These are phyloP conservation scores for Enteromius trimaculatus DNA, from an alignment of 2,797 vertebrate genomes.

Conservation along the genomic window DNA sequence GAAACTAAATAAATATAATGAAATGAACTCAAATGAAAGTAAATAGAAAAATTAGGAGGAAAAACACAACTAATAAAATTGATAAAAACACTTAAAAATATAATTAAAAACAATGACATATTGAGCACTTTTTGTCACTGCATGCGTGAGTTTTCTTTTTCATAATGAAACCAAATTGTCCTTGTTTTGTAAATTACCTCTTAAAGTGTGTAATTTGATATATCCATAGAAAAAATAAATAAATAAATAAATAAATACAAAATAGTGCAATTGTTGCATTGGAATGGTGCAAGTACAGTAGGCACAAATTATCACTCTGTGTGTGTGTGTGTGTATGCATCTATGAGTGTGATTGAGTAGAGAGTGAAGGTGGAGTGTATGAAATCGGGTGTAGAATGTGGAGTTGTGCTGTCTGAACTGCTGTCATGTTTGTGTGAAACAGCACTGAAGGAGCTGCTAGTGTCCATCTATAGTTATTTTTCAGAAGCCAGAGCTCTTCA, in stretches of 20 bases:
- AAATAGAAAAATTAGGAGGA: neutral
- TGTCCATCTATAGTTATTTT: slow-evolving; percentile 41
- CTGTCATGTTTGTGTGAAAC: slow-evolving; percentile 36
- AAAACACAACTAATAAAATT: neutral
- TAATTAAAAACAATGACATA: neutral
- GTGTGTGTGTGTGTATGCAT: neutral
- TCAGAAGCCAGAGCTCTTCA: slow-evolving; percentile 50
- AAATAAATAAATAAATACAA: too few species aligned
- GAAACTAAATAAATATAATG: neutral
- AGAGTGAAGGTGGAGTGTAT: slow-evolving; percentile 22
- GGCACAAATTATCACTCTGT: neutral
- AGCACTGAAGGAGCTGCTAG: slow-evolving; percentile 34
- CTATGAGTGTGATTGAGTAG: neutral
- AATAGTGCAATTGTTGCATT: neutral
- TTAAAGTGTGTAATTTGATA: too few species aligned
- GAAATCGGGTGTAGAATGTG: slow-evolving; percentile 53
- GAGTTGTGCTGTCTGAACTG: slow-evolving; percentile 38
- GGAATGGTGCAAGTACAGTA: neutral
- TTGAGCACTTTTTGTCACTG: neutral
- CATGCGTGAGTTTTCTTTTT: neutral
- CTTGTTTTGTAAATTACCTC: too few species aligned
- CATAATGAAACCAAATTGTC: too few species aligned
- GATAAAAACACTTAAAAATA: neutral
- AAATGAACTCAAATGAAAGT: neutral
- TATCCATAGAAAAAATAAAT: too few species aligned